Evolutionary conservation across 2,113 vertebrate species (phyloP), one percentile per base, ranked within the genome.

Genomic region (Siphamia tubifer): DNA sequence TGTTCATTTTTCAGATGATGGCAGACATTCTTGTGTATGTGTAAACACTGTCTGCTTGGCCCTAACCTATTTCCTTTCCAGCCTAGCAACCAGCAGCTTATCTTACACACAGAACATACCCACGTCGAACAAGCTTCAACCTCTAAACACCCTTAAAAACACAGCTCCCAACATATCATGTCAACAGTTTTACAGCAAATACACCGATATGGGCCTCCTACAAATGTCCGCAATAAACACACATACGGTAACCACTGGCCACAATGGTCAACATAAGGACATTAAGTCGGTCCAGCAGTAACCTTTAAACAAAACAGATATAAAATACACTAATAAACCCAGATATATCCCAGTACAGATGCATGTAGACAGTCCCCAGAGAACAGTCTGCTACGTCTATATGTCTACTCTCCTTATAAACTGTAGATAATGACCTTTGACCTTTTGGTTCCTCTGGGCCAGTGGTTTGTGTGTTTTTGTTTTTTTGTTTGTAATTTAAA

Each of bases 1-100:
- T 64, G 16, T 47, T 52, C 5, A 38, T 24, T 55, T 65, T 74
- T 43, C 13, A 61, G 65, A 68, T 35, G 20, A 70, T 15, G 30
- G 19, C 4, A 49, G 45, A 47, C 45, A 56, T 19, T 52, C 17
- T 44, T 32, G 42, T 51, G 36, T 47, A 55, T 52, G 44, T 53
- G 44, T 60, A 62, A 73, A 53, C 34, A 54, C 10, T 20, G 4
- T 17, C 44, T 23, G 48, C 52, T 21, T 23, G 9, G 6, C 34
- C 15, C 11, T 4, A 73, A 38, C 38, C 12, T 28, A 44, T 57
- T 15, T 32, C 42, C 27, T 53, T 8, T 17, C 54, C 49, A 12
- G 0, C 45, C 45, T 39, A 43, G 57, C 56, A 54, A 75, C 30
- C 52, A 25, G 19, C 15, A 38, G 42, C 54, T 43, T 34, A 70